Evolutionary conservation across 2,888 invertebrate genomes (phyloP).

Genomic region (Drosophila diplacantha): DNA sequence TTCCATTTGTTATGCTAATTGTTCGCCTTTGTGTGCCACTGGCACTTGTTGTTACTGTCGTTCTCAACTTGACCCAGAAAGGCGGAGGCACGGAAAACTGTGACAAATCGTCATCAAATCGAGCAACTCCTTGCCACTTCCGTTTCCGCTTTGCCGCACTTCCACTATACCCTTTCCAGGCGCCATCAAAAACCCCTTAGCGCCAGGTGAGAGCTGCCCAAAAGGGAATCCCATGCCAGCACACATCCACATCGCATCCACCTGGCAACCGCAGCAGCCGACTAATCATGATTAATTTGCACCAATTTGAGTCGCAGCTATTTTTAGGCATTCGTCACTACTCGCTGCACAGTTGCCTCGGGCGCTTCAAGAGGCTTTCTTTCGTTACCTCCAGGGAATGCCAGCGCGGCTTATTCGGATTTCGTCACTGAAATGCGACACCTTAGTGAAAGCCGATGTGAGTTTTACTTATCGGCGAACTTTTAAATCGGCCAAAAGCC

Average conservation of each 20-base stretch:
- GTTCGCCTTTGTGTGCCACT: slow-evolving; percentile 38
- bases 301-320: slow-evolving; percentile 56
- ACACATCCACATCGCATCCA: slow-evolving; percentile 20
- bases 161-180: slow-evolving; percentile 5
- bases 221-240: slow-evolving; percentile 9
- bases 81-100: slow-evolving; percentile 14
- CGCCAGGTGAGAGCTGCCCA: slow-evolving; percentile 47
- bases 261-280: slow-evolving; percentile 30
- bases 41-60: slow-evolving; percentile 32
- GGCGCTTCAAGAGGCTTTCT: slow-evolving; percentile 20
- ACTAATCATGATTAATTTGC: slow-evolving; percentile 71
- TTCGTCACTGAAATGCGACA: slow-evolving; percentile 16
- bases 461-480: slow-evolving; percentile 9
- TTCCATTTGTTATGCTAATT: slow-evolving; percentile 53
- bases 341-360: slow-evolving; percentile 6
- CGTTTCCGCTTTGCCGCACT: slow-evolving; percentile 24
- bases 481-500: slow-evolving; percentile 6
- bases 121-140: slow-evolving; percentile 34
- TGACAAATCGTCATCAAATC: slow-evolving; percentile 51
- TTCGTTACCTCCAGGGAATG: slow-evolving; percentile 23
- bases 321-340: slow-evolving; percentile 47
- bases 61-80: slow-evolving; percentile 62
- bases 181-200: slow-evolving; percentile 20
- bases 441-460: slow-evolving; percentile 6
- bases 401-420: slow-evolving; percentile 11